Evolutionary conservation across 2,888 invertebrate species (phyloP), one percentile per base, ranked within the genome.

Genomic region (Agrochola litura): DNA sequence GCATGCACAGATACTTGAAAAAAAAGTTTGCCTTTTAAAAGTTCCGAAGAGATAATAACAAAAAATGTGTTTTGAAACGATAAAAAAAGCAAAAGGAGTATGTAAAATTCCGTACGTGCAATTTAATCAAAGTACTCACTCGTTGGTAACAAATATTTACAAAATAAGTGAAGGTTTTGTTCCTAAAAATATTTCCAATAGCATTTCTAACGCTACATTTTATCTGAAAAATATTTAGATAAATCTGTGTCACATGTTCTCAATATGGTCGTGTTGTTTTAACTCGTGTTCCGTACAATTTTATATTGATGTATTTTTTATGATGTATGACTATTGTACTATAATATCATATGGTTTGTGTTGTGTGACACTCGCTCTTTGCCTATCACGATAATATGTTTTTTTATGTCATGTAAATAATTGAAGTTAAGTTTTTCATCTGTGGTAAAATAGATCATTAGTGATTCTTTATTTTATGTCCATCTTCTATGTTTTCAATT

Each of bases 261-360:
- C 60, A 37, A 71, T 56, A 74, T 70, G 37, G 43, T 87, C 61
- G n/a, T 85, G 75, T 82, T 84, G 52, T 78, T 79, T 85, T 85
- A 70, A 71, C 64, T 87, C 66, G 68, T 82, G 58, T 85, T 84
- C 76, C 64, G 66, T 76, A 77, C 68, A 76, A 52, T 80, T 84
- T 86, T 83, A 74, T 84, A 89, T 89, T 86, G 79, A 80, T 86
- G 82, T 87, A 73, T 89, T 79, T 86, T 83, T 89, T 84, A 76
- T 84, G 70, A 79, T 83, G 82, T 88, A 79, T 81, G 72, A 60
- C 81, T 86, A 68, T 88, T 89, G 81, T 88, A 86, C 68, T 72
- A 80, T 89, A 86, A 71, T 81, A 78, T 76, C 76, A 77, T 78
- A 69, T 49, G 14, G 58, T 82, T 63, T 82, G 37, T 76, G 71